Conservation (phyloP, 1,140 invertebrate species). For the Watersipora subatra region DNA sequence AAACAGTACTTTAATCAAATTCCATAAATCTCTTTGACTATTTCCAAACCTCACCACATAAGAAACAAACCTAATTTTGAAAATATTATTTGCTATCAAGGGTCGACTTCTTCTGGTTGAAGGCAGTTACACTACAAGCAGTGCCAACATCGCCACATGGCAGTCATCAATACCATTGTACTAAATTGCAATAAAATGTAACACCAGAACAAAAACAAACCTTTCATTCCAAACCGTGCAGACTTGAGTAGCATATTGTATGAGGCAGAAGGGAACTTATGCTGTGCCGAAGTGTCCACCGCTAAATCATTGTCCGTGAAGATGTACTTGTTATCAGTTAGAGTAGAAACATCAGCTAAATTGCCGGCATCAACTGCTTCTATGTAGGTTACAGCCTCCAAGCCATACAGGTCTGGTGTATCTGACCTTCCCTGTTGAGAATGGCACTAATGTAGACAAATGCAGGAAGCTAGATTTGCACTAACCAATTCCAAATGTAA, state of each 20-base stretch:
- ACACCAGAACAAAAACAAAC: too few species aligned
- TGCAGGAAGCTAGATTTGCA: too few species aligned
- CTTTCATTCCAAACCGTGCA: not conserved
- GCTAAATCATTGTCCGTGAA: slow-evolving; percentile 1
- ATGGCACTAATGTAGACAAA: too few species aligned
- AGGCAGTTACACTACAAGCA: not conserved
- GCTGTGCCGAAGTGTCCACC: not conserved
- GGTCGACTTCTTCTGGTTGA: too few species aligned
- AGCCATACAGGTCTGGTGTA: not conserved
- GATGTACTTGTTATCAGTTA: not conserved
- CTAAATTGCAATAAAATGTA: too few species aligned
- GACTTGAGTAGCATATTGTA: slow-evolving; percentile 1
- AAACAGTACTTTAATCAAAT: too few species aligned
- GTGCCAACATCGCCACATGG: not conserved
- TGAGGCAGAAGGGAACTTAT: not conserved
- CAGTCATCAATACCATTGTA: not conserved
- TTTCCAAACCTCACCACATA: too few species aligned
- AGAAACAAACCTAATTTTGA: too few species aligned
- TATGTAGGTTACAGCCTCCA: not conserved
- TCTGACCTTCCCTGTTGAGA: not conserved
- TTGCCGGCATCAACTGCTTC: not conserved
- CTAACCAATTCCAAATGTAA: not conserved
- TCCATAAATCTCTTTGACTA: too few species aligned
- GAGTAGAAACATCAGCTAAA: not conserved
- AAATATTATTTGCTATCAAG: too few species aligned